A percentile compares a stretch with the other conserved stretches of the same genome.
Conservation (phyloP, 2,797 vertebrate genomes). For the Todus mexicanus region DNA sequence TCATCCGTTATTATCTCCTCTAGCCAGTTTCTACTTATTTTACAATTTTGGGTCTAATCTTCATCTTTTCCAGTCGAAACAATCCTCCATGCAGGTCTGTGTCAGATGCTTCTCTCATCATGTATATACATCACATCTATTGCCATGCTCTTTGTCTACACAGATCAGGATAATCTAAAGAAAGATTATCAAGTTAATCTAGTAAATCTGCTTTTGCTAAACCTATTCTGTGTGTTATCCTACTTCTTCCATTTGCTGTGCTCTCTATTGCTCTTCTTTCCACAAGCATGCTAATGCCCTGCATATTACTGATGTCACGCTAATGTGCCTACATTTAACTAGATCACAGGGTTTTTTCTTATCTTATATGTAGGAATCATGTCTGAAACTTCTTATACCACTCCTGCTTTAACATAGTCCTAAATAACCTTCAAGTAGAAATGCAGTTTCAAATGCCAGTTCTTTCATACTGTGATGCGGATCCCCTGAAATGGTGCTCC, state of each 20-base stretch:
- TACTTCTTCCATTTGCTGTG: conserved; percentile 35
- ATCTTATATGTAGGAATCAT: background rate
- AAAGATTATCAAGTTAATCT: conserved; percentile 64
- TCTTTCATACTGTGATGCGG: background rate
- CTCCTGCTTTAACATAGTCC: background rate
- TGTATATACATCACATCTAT: background rate
- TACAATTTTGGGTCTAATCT: conserved; percentile 34
- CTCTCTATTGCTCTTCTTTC: conserved; percentile 3
- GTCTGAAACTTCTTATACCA: background rate
- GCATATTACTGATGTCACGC: background rate
- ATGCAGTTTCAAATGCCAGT: background rate
- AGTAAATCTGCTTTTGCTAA: conserved; percentile 55
- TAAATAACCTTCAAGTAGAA: conserved; percentile 8
- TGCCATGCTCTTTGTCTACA: conserved; percentile 28
- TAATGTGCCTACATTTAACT: background rate
- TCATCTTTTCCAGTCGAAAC: conserved; percentile 22
- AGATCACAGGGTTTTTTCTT: background rate
- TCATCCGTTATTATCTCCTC: conserved; percentile 33
- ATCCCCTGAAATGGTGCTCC: background rate
- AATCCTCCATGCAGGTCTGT: background rate
- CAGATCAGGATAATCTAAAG: conserved; percentile 57
- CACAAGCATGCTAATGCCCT: background rate
- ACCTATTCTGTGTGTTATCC: conserved; percentile 60
- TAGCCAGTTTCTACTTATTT: conserved; percentile 29
- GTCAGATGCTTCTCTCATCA: conserved; percentile 26